Evolutionary conservation across 2,888 invertebrate species (phyloP), one percentile per base, ranked within the genome.

Genomic region (Megastigmus dorsalis): DNA sequence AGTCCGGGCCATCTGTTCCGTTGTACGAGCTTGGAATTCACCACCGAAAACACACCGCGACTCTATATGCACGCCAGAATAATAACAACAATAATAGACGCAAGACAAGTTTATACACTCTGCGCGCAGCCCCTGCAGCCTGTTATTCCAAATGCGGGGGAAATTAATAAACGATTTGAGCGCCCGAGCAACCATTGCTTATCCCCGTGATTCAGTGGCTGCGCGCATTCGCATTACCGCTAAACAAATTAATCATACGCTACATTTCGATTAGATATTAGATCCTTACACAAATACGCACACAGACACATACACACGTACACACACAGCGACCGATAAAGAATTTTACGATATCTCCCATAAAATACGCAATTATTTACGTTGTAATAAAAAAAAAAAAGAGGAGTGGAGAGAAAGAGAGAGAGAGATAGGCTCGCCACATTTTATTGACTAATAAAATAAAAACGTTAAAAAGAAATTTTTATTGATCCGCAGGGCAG

Each of bases 381-480:
- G 57, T 38, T 15, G 45, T 30, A 38, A 20, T 36, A 67, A 45
- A 55, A 52, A 45, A 45, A 50, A n/a, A n/a, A 50, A 3, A 2
- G 26, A 26, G 10, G n/a, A 18, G 3, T 20, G n/a, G 9, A 66
- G 43, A 65, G 33, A 18, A 38, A 38, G 26, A 15, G 7, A 38
- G 38, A 26, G n/a, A n/a, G n/a, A n/a, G 18, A 15, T 26, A 41
- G 0, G 3, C 23, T 10, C 52, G 28, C 38, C 48, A 45, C 38
- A 50, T 54, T 68, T 62, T 71, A 66, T 77, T 30, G 66, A 45
- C 59, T 57, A 59, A 74, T 69, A 75, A 75, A 77, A 77, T 43
- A 60, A 33, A 43, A 65, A 45, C 30, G 30, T 36, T 48, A 30
- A 65, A 52, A 28, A 63, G 38, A 36, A 52, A 26, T 38, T 36